Evolutionary conservation across 1,140 invertebrate species (phyloP), one percentile per base, ranked within the genome.

Genomic region (Chrysoperla carnea): DNA sequence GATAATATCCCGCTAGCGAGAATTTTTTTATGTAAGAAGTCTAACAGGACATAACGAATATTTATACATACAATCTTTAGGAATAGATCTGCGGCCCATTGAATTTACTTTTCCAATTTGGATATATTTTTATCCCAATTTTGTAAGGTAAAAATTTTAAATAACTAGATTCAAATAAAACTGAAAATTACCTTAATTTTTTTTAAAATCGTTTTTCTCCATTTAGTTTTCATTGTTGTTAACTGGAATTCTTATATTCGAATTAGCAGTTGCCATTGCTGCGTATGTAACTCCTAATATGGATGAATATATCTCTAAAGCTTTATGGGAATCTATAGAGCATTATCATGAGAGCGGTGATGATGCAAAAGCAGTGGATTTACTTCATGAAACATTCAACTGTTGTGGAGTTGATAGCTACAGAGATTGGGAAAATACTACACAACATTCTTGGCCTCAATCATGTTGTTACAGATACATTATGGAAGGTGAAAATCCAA

Each of bases 141-240:
- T 15, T n/a, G n/a, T 8, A 40, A 40, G 11, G 8, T 8, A 28
- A 40, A 13, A 2, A 40, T 14, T 12, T 4, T 3, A 4, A 23
- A 1, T 11, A 4, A 43, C 27, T 15, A 41, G 36, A 12, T n/a
- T 15, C n/a, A 5, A 4, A 14, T 8, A 11, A 23, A 27, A 36
- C 13, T 14, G 27, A 11, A 6, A 23, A n/a, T n/a, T n/a, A n/a
- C n/a, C 14, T 6, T n/a, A 15, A n/a, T 41, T 31, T 11, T 35
- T 33, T 12, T 42, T 46, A 4, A 41, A 38, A 36, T 51, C 50
- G 49, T 39, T 35, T 45, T 60, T 23, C 17, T 23, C 5, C 17
- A 23, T 69, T 35, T 54, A 90, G 86, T 93, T 89, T 65, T 81
- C 81, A 56, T 69, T 84, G 8, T 72, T 81, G 29, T 62, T 92